Base-by-base conservation (phyloP, 2,113 vertebrate species). In the Chitala chitala region DNA sequence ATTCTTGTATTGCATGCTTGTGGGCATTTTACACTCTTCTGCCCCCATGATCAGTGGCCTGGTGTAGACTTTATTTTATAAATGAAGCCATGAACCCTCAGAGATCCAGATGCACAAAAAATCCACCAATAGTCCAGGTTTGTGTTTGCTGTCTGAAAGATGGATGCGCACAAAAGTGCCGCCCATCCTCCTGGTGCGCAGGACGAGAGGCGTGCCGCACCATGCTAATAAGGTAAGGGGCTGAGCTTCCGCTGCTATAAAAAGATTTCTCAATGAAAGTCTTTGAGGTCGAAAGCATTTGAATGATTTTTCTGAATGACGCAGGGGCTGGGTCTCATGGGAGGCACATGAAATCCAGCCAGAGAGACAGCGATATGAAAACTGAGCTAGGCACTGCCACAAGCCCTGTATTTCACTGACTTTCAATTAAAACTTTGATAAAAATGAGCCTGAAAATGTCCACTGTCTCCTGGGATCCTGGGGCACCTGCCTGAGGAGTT, bases 241-340 rank as follows among this genome's bases (percentile, higher is more conserved):
- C 63, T 71, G 87, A 51, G 48, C 68, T 90, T 87, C 82, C 78
- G 75, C 77, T 80, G 79, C 81, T 72, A 79, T 84, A 83, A 78
- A 59, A 86, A 82, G 83, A 80, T 78, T 88, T 89, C 82, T 90
- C 83, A 81, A 78, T 89, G 89, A 91, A 91, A 78, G 80, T 77
- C 83, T 89, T 83, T 82, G 84, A 92, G 85, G 86, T 86, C 81
- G 85, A 87, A 92, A 82, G 86, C 83, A 87, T 90, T 89, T 89
- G 87, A 95, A 93, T 94, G 83, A 83, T 88, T 90, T 92, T 94
- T 89, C 81, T 91, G 89, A 94, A 91, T 92, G 90, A 92, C 68
- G 78, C 86, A 88, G 87, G 70, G 78, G 65, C 85, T 81, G 86
- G 81, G 84, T 87, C 86, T 93, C 85, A 77, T 77, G 82, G 86